A percentile compares a stretch with the other conserved stretches of the same genome.
Evolutionary conservation across 2,797 vertebrate genomes (phyloP).

Genomic region (Muscicapa striata): DNA sequence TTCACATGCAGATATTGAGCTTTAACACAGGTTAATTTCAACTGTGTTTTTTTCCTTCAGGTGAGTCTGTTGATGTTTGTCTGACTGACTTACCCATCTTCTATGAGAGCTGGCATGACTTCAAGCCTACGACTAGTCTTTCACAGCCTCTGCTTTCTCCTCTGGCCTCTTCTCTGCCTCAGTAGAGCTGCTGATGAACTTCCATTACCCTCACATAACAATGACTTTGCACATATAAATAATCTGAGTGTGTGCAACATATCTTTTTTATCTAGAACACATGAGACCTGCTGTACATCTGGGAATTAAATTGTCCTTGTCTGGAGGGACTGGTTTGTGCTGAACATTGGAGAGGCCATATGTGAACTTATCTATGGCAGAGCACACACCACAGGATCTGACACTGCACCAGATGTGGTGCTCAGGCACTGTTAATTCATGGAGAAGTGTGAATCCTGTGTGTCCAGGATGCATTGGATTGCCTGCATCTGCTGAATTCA

Average conservation of each 20-base stretch:
- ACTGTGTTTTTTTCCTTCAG: neutral
- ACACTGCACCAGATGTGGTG: neutral
- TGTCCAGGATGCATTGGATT: conserved; percentile 1
- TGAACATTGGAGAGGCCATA: neutral
- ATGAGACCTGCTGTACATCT: neutral
- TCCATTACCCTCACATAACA: neutral
- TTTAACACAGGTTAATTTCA: neutral
- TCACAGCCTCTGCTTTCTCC: neutral
- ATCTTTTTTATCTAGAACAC: neutral
- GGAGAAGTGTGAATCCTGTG: neutral
- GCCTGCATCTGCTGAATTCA: neutral
- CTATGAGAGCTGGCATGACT: neutral
- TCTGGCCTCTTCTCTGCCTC: neutral
- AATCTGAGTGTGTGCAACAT: neutral
- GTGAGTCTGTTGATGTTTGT: neutral
- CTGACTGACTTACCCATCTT: neutral
- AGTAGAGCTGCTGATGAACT: neutral
- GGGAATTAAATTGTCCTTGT: neutral
- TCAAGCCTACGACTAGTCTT: fast-evolving
- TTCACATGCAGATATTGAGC: neutral
- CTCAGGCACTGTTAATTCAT: neutral
- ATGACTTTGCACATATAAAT: neutral
- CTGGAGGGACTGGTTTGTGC: neutral
- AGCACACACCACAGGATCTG: neutral
- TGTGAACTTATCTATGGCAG: neutral